Evolutionary conservation across 2,113 vertebrate species (phyloP).

Genomic region (Globicephala melas): DNA sequence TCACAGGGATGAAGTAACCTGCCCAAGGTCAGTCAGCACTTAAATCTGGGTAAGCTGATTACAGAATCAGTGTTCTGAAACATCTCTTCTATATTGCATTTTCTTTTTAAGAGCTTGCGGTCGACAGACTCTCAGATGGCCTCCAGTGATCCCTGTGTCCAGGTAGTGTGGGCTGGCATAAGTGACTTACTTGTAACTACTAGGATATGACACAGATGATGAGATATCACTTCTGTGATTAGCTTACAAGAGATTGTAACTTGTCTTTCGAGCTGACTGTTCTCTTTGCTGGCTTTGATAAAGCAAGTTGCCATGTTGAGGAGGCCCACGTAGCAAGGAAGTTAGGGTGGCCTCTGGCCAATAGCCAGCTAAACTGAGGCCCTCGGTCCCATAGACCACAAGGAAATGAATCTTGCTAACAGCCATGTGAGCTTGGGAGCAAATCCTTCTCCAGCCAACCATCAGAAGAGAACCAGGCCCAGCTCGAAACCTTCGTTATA

Average conservation of each 20-base stretch:
- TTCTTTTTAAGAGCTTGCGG: not conserved
- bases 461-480: not conserved
- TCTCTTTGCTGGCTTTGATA: not conserved
- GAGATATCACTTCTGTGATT: not conserved
- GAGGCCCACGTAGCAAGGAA: not conserved
- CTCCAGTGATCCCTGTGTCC: not conserved
- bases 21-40: not conserved
- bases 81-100: not conserved
- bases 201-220: not conserved
- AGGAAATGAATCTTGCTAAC: not conserved
- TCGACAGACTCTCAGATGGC: not conserved
- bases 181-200: not conserved
- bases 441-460: not conserved
- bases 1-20: not conserved
- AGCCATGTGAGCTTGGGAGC: not conserved
- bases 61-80: not conserved
- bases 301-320: not conserved
- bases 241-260: not conserved
- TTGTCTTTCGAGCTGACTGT: not conserved
- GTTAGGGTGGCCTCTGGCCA: not conserved
- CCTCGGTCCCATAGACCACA: not conserved
- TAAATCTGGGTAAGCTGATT: not conserved
- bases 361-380: not conserved
- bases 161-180: not conserved
- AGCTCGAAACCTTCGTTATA: not conserved